Conservation (phyloP, 2,888 invertebrate genomes). For the Cylloceria caligata region DNA sequence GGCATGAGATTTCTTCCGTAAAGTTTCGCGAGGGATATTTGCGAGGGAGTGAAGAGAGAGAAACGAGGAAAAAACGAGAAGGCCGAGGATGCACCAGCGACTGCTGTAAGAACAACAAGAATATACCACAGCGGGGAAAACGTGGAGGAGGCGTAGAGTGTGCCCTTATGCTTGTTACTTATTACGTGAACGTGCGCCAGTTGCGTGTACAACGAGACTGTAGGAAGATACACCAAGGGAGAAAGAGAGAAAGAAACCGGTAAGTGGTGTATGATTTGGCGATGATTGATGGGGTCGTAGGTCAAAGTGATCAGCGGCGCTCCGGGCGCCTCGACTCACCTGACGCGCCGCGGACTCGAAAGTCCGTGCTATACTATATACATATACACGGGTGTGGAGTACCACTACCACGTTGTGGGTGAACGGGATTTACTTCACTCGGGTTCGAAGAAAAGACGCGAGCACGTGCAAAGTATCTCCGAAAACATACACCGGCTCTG, state of each 20-base stretch:
- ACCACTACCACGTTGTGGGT: slow-evolving; percentile 31
- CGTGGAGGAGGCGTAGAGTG: slow-evolving; percentile 60
- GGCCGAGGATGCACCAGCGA: slow-evolving; percentile 35
- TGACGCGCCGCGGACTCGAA: slow-evolving; percentile 73
- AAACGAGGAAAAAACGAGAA: slow-evolving; percentile 38
- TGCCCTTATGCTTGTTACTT: slow-evolving; percentile 72
- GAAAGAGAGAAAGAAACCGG: slow-evolving; percentile 64
- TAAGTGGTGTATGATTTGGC: slow-evolving; percentile 84
- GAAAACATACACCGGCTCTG: slow-evolving; percentile 19
- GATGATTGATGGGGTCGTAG: slow-evolving; percentile 83
- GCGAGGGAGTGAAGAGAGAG: slow-evolving; percentile 63
- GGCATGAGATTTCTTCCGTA: slow-evolving; percentile 68
- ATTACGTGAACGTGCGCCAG: slow-evolving; percentile 80
- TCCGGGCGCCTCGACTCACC: slow-evolving; percentile 82
- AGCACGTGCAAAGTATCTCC: slow-evolving; percentile 26
- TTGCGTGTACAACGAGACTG: slow-evolving; percentile 78
- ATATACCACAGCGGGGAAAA: slow-evolving; percentile 7
- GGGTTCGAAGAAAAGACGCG: not conserved
- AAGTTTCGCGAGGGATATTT: slow-evolving; percentile 42
- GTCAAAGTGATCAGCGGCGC: slow-evolving; percentile 84
- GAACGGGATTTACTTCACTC: slow-evolving; percentile 41
- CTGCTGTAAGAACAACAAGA: slow-evolving; percentile 15
- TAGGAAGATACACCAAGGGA: slow-evolving; percentile 41
- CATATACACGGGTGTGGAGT: slow-evolving; percentile 17
- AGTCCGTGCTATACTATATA: slow-evolving; percentile 31